Evolutionary conservation across 2,797 vertebrate species (phyloP), one percentile per base, ranked within the genome.

Genomic region (Okamejei kenojei): DNA sequence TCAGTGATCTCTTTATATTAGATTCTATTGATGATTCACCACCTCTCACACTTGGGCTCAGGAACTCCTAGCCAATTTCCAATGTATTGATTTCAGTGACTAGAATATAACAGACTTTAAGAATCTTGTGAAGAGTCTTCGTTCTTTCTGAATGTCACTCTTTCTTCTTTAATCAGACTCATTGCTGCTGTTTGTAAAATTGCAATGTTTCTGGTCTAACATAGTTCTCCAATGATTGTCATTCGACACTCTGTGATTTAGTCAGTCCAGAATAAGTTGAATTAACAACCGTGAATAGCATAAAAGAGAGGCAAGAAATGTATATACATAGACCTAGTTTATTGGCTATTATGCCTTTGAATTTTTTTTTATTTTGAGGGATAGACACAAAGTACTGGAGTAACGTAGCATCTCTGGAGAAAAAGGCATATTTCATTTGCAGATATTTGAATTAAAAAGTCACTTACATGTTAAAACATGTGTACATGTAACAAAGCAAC

Each of bases 1-100:
- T 92, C 71, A 92, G 26, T 92, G 65, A 71, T 71, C 88, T 38
- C 65, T 68, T 71, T 71, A 90, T 90, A 35, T 21, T 90, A n/a
- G 71, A 74, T 76, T 92, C 68, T 76, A 58, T 92, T 54, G 23
- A 26, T n/a, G 38, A 76, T 29, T 76, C 90, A 88, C 32, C 63
- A 88, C 1, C 68, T 74, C 73, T 45, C 23, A 74, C 11, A 29
- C 35, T 26, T 91, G 38, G 45, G 45, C 71, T 92, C 35, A 45
- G 23, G 54, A 74, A 76, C 35, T 26, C 5, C 68, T 58, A 76
- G 1, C 26, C 90, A 92, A 68, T 92, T 74, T 71, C 23, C 38
- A 74, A 13, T 35, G 63, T 88, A 86, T 86, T 86, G 58, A 86
- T 86, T 58, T 63, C 65, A 35, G 17, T 63, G n/a, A 88, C n/a